These are phyloP conservation scores for Drosophila rhopaloa DNA, from an alignment of 1,140 invertebrate genomes.

Conservation along the genomic window DNA sequence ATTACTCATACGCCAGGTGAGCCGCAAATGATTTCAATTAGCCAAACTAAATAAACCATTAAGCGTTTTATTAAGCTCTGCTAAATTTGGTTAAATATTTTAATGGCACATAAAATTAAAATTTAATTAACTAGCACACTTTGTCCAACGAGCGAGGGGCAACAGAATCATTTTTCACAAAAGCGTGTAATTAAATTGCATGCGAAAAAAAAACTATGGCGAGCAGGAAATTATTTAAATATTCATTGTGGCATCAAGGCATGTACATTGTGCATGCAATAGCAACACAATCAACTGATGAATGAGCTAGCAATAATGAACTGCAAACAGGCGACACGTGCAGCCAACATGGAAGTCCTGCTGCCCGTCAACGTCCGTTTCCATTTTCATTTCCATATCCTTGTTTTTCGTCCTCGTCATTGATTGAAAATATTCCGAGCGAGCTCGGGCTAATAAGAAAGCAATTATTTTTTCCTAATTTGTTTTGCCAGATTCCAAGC, in stretches of 20 bases:
- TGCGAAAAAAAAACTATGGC: conserved; percentile 13
- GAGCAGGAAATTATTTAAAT: conserved; percentile 52
- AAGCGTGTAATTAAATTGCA: conserved; percentile 67
- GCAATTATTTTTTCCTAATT: conserved; percentile 74
- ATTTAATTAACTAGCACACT: conserved; percentile 63
- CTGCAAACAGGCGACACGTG: conserved; percentile 59
- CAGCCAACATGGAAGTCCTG: conserved; percentile 6
- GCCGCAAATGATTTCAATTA: conserved; percentile 54
- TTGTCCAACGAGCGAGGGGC: not conserved
- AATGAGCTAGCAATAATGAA: conserved; percentile 68
- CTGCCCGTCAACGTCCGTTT: conserved; percentile 4
- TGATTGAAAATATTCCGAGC: conserved; percentile 64
- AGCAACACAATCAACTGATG: conserved; percentile 58
- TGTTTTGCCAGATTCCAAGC: conserved; percentile 47
- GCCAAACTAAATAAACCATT: conserved; percentile 60
- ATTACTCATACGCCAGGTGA: conserved; percentile 44
- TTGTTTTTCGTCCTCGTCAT: conserved; percentile 18
- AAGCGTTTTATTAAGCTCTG: conserved; percentile 38
- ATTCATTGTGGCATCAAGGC: conserved; percentile 44
- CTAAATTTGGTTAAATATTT: conserved; percentile 66
- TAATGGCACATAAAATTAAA: conserved; percentile 60
- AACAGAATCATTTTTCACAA: conserved; percentile 57
- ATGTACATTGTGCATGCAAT: conserved; percentile 16
- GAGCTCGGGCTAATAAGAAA: conserved; percentile 58
- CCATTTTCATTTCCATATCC: conserved; percentile 3